phyloP scores from a whole-genome alignment of 2,888 invertebrate species.

The Archips xylosteana region DNA sequence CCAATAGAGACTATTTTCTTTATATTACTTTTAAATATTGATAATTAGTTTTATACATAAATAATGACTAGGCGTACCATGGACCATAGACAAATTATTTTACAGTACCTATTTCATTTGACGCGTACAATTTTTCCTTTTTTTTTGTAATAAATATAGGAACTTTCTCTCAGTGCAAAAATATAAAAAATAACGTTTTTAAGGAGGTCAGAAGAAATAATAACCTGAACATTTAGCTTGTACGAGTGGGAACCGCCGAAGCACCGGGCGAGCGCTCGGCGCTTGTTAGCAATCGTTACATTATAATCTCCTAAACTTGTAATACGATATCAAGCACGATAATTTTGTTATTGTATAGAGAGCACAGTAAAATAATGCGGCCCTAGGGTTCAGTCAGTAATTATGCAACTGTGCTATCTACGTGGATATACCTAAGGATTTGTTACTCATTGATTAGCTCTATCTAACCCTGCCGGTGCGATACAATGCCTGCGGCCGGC shows the following conservation, averaged over 20 bases:
- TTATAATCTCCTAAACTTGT: conserved; percentile 67
- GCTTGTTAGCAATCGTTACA: conserved; percentile 52
- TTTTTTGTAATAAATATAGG: conserved; percentile 78
- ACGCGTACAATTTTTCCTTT: conserved; percentile 57
- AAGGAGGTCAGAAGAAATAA: conserved; percentile 53
- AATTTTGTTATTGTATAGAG: conserved; percentile 60
- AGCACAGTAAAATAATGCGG: conserved; percentile 50
- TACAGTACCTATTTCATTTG: conserved; percentile 52
- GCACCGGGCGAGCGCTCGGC: conserved; percentile 61
- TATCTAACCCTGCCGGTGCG: conserved; percentile 80
- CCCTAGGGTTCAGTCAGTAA: conserved; percentile 31
- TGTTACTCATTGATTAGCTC: conserved; percentile 68
- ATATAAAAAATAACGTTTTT: conserved; percentile 56
- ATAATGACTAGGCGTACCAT: conserved; percentile 83
- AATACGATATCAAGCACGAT: conserved; percentile 75
- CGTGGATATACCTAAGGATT: conserved; percentile 60
- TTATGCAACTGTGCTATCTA: conserved; percentile 58
- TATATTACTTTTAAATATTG: conserved; percentile 64
- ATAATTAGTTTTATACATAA: conserved; percentile 74
- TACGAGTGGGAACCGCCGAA: neutral
- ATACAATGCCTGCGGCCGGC: conserved; percentile 65
- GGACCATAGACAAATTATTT: conserved; percentile 72
- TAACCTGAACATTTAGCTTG: conserved; percentile 51
- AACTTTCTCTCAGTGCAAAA: conserved; percentile 81
- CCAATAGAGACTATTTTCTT: conserved; percentile 62